Evolutionary conservation across 2,113 vertebrate species (phyloP).

Genomic region (human (Homo sapiens)): DNA sequence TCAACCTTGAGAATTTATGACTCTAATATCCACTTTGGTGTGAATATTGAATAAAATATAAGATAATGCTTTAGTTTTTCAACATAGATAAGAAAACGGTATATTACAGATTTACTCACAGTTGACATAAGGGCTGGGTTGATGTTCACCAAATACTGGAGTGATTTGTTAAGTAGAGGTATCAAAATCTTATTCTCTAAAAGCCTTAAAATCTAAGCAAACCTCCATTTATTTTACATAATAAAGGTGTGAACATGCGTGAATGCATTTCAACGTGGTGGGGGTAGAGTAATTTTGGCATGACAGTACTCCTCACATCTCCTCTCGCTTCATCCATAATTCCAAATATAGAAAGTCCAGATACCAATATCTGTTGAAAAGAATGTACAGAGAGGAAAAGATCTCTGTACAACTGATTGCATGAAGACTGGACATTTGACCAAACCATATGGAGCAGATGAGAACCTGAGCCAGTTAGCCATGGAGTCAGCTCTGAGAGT

Average conservation of each 20-base stretch:
- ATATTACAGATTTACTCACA: not conserved
- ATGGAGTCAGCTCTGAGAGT: not conserved
- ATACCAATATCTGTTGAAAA: too few species aligned
- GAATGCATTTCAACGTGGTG: not conserved
- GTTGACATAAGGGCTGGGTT: not conserved
- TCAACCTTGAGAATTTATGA: not conserved
- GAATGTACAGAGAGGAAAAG: too few species aligned
- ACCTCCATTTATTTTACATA: not conserved
- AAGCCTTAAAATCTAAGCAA: not conserved
- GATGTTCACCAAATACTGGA: not conserved
- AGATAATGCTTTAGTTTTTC: not conserved
- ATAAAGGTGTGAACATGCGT: not conserved
- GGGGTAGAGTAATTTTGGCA: not conserved
- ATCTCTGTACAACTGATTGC: not conserved
- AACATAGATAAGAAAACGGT: not conserved
- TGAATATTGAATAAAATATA: slow-evolving; percentile 1
- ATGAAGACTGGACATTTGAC: not conserved
- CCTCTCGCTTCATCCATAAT: not conserved
- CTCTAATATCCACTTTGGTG: not conserved
- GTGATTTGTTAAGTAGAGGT: not conserved
- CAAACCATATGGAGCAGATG: not conserved
- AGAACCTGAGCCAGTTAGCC: not conserved
- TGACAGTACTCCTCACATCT: not conserved
- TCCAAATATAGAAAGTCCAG: not conserved
- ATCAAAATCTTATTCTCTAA: not conserved